Evolutionary conservation across 23 tunicate genomes (phyloP).

Genomic region (Trididemnum miniatum): DNA sequence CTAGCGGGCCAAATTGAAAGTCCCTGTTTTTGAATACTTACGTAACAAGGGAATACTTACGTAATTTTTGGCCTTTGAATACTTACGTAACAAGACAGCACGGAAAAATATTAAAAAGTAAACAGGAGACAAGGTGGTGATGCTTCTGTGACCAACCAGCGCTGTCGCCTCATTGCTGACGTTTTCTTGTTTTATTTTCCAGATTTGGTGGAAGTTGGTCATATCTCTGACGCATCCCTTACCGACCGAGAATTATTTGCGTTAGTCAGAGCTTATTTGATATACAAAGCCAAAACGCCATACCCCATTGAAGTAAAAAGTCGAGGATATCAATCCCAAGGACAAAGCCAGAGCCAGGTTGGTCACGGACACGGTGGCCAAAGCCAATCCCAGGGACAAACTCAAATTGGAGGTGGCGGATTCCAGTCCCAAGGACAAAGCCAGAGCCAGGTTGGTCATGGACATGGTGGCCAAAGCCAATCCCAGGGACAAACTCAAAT

Average conservation of each 20-base stretch:
- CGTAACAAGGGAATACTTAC: too few species aligned
- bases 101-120: too few species aligned
- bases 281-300: background rate
- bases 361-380: conserved; percentile 22
- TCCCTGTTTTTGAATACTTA: too few species aligned
- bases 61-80: too few species aligned
- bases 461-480: conserved; percentile 36
- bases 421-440: conserved; percentile 34
- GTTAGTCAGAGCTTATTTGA: background rate
- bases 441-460: conserved; percentile 24
- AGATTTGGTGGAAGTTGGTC: background rate
- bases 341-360: conserved; percentile 13
- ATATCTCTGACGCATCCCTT: background rate
- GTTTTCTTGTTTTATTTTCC: too few species aligned
- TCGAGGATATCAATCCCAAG: conserved; percentile 24
- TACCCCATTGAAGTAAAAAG: conserved; percentile 8
- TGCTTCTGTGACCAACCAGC: too few species aligned
- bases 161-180: background rate
- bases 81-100: too few species aligned
- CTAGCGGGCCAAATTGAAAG: too few species aligned
- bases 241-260: background rate
- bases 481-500: conserved; percentile 27
- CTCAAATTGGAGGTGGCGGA: conserved; percentile 9
- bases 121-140: too few species aligned
- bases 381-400: conserved; percentile 7